Evolutionary conservation across 2,113 vertebrate genomes (phyloP).

Genomic region (Pluvialis apricaria): DNA sequence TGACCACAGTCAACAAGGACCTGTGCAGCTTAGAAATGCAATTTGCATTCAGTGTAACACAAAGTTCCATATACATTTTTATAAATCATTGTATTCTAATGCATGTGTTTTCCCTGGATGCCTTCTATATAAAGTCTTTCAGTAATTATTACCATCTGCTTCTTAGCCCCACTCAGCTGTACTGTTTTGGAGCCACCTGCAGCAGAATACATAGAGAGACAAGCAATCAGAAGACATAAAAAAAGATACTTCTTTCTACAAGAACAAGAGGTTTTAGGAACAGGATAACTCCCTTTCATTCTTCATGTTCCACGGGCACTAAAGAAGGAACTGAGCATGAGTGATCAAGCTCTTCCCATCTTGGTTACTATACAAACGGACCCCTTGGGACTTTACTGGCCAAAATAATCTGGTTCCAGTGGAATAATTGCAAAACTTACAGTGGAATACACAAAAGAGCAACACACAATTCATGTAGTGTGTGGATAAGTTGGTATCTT

Average conservation of each 20-base stretch:
- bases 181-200: not conserved
- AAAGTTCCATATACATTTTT: not conserved
- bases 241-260: not conserved
- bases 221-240: not conserved
- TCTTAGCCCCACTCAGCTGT: not conserved
- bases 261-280: not conserved
- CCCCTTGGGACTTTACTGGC: not conserved
- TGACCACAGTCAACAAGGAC: not conserved
- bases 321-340: not conserved
- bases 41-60: not conserved
- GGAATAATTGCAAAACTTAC: not conserved
- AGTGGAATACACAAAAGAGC: not conserved
- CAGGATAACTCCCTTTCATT: not conserved
- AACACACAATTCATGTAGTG: not conserved
- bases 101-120: not conserved
- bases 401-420: not conserved
- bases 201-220: not conserved
- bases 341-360: not conserved
- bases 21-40: not conserved
- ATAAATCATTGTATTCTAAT: not conserved
- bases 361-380: not conserved
- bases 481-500: not conserved
- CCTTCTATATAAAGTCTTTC: not conserved
- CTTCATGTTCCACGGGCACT: not conserved
- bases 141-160: not conserved